phyloP scores from a whole-genome alignment of 2,797 vertebrate species.

The Poecilia picta region DNA sequence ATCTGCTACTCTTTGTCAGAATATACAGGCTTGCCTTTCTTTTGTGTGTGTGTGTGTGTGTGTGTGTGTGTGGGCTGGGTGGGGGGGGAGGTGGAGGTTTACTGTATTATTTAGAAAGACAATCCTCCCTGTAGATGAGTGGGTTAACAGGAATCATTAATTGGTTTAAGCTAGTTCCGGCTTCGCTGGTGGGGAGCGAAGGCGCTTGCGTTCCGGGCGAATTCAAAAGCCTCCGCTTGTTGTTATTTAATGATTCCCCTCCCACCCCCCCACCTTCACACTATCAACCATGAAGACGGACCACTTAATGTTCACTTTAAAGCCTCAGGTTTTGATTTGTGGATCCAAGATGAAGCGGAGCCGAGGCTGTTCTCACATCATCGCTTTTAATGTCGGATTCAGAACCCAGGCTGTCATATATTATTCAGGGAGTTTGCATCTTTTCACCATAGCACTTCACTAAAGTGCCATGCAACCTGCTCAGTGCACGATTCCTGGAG shows the following conservation, averaged over 20 bases:
- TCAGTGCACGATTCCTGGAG: constrained; percentile 64
- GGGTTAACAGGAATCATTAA: constrained; percentile 83
- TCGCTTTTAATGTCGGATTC: constrained; percentile 83
- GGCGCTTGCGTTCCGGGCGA: constrained; percentile 50
- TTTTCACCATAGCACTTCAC: constrained; percentile 69
- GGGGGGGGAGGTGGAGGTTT: constrained; percentile 58
- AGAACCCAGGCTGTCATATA: constrained; percentile 81
- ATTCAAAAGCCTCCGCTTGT: constrained; percentile 64
- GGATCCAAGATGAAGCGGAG: constrained; percentile 74
- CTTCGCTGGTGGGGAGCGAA: constrained; percentile 72
- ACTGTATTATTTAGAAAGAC: constrained; percentile 80
- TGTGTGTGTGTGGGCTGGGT: constrained; percentile 53
- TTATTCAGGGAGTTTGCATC: constrained; percentile 81
- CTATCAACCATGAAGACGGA: constrained; percentile 66
- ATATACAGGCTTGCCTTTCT: constrained; percentile 37
- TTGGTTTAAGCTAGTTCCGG: constrained; percentile 80
- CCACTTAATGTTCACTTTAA: constrained; percentile 74
- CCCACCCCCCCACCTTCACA: not conserved
- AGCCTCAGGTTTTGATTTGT: constrained; percentile 77
- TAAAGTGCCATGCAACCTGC: constrained; percentile 60
- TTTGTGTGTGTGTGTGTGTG: constrained; percentile 46
- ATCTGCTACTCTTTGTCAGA: constrained; percentile 69
- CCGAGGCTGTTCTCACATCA: constrained; percentile 79
- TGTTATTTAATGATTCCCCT: constrained; percentile 26
- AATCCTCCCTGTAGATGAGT: constrained; percentile 78